These are phyloP conservation scores for Campoplex capitator DNA, from an alignment of 2,888 invertebrate species.

Conservation along the genomic window DNA sequence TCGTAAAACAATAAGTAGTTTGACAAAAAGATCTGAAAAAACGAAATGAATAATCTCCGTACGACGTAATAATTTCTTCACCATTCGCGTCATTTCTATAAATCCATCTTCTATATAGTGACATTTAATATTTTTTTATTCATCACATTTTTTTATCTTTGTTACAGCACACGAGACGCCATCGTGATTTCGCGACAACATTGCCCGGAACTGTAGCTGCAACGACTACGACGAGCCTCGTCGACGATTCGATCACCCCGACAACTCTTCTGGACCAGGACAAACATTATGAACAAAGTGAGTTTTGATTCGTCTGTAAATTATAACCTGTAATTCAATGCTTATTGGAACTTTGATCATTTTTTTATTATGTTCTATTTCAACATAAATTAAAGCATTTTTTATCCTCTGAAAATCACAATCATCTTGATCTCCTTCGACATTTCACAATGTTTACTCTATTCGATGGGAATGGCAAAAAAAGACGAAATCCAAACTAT, in stretches of 20 bases:
- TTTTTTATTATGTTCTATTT: not conserved
- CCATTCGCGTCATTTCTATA: not conserved
- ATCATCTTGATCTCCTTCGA: not conserved
- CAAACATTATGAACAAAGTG: conserved; percentile 69
- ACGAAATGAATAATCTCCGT: not conserved
- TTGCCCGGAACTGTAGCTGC: conserved; percentile 57
- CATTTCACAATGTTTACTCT: not conserved
- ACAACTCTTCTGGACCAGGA: conserved; percentile 56
- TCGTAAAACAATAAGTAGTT: not conserved
- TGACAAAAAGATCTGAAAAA: not conserved
- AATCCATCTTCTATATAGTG: not conserved
- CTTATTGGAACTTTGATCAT: not conserved
- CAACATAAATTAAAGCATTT: too few relatives aligned
- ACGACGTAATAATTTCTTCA: not conserved
- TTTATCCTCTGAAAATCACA: not conserved
- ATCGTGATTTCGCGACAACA: conserved; percentile 75
- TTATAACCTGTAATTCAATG: not conserved
- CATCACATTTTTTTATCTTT: conserved; percentile 45
- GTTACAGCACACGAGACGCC: conserved; percentile 80
- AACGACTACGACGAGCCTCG: conserved; percentile 51
- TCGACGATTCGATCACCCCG: conserved; percentile 60
- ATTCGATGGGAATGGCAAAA: not conserved
- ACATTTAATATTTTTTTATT: not conserved
- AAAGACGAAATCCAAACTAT: not conserved
- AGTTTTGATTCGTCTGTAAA: conserved; percentile 33